These are phyloP conservation scores for Chaetoderma sp. DNA, from an alignment of 2,888 invertebrate genomes.

Conservation along the genomic window DNA sequence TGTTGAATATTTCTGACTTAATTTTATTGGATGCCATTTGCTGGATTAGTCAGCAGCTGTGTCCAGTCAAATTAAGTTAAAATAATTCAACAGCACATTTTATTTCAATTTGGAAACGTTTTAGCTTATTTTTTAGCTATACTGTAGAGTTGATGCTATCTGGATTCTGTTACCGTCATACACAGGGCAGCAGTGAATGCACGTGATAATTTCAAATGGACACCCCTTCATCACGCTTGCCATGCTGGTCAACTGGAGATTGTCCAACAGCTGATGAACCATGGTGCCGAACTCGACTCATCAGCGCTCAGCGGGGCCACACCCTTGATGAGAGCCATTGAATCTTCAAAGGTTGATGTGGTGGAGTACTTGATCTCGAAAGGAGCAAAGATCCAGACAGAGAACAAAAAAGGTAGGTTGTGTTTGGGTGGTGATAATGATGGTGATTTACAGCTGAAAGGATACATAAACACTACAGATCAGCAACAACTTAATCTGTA, in stretches of 20 bases:
- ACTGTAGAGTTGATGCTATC: no score
- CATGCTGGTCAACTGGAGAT: conserved; percentile 68
- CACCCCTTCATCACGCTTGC: conserved; percentile 69
- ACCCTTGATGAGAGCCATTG: conserved; percentile 68
- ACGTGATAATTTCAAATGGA: conserved; percentile 70
- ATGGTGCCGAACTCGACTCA: conserved; percentile 67
- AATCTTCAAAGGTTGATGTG: conserved; percentile 63
- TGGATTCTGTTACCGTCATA: no score
- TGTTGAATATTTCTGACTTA: no score
- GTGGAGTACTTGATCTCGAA: conserved; percentile 65
- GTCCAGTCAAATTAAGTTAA: no score
- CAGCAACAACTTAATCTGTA: no score
- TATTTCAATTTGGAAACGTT: no score
- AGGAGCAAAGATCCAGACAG: conserved; percentile 65
- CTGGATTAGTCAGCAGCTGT: no score
- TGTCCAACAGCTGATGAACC: conserved; percentile 62
- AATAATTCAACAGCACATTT: no score
- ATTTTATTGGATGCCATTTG: no score
- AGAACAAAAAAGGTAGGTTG: conserved; percentile 67
- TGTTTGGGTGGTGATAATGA: no score
- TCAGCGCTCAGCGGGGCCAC: conserved; percentile 67
- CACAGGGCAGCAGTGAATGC: conserved; percentile 67
- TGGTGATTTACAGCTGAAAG: not conserved
- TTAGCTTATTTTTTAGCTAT: no score
- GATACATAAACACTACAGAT: not conserved